phyloP scores from a whole-genome alignment of 2,113 vertebrate genomes.

The Ictalurus furcatus region DNA sequence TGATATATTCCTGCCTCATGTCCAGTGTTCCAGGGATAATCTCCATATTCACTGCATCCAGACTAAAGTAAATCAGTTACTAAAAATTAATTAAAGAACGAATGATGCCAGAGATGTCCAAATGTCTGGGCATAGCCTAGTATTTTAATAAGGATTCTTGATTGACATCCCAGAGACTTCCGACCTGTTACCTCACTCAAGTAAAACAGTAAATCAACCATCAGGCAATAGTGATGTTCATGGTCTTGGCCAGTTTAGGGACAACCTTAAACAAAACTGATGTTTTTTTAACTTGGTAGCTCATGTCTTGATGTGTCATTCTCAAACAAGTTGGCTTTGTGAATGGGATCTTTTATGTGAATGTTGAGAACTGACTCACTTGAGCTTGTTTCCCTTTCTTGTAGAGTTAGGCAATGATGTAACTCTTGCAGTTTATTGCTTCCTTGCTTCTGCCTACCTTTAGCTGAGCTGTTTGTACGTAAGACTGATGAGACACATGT shows the following conservation, averaged over 20 bases:
- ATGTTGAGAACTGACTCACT: background rate
- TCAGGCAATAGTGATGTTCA: background rate
- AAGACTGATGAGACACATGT: background rate
- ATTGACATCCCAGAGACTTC: background rate
- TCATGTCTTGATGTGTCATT: background rate
- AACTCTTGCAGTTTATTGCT: background rate
- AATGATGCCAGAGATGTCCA: background rate
- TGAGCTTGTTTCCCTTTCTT: background rate
- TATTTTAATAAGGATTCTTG: background rate
- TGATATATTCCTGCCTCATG: background rate
- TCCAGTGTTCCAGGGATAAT: background rate
- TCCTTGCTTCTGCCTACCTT: background rate
- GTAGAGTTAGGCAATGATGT: background rate
- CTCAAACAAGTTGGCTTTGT: background rate
- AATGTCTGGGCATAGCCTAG: background rate
- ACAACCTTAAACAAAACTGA: background rate
- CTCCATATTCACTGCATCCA: background rate
- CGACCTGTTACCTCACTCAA: background rate
- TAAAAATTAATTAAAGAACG: background rate
- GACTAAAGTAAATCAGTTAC: background rate
- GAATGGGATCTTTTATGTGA: background rate
- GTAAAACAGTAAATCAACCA: background rate
- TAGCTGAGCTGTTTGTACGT: background rate
- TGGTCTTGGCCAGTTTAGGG: background rate
- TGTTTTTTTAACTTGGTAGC: background rate